Evolutionary conservation across 2,113 vertebrate species (phyloP).

Genomic region (Pteropus alecto): DNA sequence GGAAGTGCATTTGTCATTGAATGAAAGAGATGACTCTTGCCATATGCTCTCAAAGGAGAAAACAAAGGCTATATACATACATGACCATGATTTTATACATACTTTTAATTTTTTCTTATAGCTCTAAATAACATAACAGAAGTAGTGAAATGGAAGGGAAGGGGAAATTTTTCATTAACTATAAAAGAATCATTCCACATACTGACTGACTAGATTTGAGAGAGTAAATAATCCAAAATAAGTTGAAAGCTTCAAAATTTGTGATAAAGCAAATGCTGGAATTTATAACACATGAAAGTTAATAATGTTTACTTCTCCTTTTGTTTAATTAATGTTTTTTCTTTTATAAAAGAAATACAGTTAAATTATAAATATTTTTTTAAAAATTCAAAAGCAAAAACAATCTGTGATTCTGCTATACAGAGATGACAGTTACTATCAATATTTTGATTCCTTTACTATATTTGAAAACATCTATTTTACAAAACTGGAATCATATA

Average conservation of each 20-base stretch:
- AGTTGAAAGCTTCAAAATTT: not conserved
- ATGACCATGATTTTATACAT: not conserved
- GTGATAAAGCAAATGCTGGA: not conserved
- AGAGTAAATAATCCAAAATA: not conserved
- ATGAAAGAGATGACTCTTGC: slow-evolving; percentile 43
- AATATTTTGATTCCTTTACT: not conserved
- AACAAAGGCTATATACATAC: not conserved
- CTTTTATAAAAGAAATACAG: not conserved
- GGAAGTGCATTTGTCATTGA: slow-evolving; percentile 27
- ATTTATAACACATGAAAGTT: not conserved
- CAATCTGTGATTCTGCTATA: not conserved
- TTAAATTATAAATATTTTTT: not conserved
- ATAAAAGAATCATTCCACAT: not conserved
- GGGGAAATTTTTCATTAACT: not conserved
- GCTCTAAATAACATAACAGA: not conserved
- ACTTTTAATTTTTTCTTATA: not conserved
- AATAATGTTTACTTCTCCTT: not conserved
- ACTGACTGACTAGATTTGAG: not conserved
- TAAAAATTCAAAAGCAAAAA: not conserved
- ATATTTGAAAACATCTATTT: not conserved
- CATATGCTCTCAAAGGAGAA: slow-evolving; percentile 43
- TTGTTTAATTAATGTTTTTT: not conserved
- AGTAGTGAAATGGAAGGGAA: not conserved
- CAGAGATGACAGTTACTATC: not conserved
- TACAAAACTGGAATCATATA: not conserved